These are phyloP conservation scores for Montipora sp. DNA, from an alignment of 64 coral and sea anemone species.

Conservation along the genomic window DNA sequence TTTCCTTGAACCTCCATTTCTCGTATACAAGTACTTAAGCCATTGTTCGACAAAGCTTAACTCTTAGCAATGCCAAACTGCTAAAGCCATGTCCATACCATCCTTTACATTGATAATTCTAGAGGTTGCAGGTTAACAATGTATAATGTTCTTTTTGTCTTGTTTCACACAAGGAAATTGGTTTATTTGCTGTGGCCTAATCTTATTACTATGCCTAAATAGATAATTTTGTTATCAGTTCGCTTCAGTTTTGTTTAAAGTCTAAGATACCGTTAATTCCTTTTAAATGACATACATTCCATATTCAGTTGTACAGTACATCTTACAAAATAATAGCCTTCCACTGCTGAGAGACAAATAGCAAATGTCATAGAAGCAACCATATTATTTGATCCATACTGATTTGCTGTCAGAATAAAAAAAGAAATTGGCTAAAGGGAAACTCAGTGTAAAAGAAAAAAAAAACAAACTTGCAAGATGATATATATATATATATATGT, in stretches of 20 bases:
- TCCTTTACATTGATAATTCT: not conserved
- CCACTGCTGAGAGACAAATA: not conserved
- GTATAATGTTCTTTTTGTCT: no score
- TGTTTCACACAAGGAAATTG: no score
- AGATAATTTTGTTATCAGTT: not conserved
- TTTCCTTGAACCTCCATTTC: no score
- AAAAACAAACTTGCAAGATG: not conserved
- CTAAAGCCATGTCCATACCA: not conserved
- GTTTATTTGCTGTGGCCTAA: not conserved
- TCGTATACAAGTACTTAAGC: not conserved
- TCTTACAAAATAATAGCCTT: not conserved
- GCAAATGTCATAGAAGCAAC: not conserved
- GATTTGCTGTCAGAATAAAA: not conserved
- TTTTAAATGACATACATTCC: slow-evolving; percentile 12
- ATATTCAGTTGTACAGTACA: not conserved
- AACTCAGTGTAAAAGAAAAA: not conserved
- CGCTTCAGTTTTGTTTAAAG: not conserved
- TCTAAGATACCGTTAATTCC: slow-evolving; percentile 5
- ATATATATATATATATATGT: not conserved
- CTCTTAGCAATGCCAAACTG: not conserved
- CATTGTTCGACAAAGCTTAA: not conserved
- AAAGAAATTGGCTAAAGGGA: no score
- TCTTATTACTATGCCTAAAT: no score
- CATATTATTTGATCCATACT: not conserved
- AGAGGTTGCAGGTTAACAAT: not conserved